Conservation (phyloP, 2,797 vertebrate species). For the Enteromius radiatus region DNA sequence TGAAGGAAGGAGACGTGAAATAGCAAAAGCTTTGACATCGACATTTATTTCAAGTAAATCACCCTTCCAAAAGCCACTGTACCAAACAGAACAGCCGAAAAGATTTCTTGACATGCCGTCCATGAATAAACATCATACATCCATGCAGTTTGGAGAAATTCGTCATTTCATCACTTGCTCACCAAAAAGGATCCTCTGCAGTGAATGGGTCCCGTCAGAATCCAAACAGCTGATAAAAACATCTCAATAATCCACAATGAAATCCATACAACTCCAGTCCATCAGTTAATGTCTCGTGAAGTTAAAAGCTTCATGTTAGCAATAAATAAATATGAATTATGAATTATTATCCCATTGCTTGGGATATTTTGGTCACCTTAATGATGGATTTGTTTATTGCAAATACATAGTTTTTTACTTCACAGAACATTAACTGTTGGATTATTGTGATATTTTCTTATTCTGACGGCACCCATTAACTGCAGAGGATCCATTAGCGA, state of each 20-base stretch:
- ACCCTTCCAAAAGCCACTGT: not conserved
- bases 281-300: not conserved
- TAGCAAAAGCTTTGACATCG: not conserved
- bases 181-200: not conserved
- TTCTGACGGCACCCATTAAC: not conserved
- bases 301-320: not conserved
- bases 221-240: not conserved
- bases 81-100: not conserved
- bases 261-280: not conserved
- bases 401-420: not conserved
- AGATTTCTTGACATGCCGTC: not conserved
- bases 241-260: not conserved
- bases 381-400: not conserved
- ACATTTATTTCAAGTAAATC: constrained; percentile 29
- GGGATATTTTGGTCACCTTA: not conserved
- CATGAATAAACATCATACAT: not conserved
- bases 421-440: not conserved
- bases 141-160: not conserved
- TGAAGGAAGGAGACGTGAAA: constrained; percentile 1
- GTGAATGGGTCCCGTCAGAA: not conserved
- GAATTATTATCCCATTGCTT: not conserved
- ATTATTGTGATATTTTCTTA: not conserved
- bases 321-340: not conserved
- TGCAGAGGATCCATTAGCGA: not conserved
- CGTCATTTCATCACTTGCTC: not conserved